Percentiles rank a stretch among this genome's conserved stretches.
Evolutionary conservation across 2,113 vertebrate species (phyloP).

Genomic region (Pyxicephalus adspersus): DNA sequence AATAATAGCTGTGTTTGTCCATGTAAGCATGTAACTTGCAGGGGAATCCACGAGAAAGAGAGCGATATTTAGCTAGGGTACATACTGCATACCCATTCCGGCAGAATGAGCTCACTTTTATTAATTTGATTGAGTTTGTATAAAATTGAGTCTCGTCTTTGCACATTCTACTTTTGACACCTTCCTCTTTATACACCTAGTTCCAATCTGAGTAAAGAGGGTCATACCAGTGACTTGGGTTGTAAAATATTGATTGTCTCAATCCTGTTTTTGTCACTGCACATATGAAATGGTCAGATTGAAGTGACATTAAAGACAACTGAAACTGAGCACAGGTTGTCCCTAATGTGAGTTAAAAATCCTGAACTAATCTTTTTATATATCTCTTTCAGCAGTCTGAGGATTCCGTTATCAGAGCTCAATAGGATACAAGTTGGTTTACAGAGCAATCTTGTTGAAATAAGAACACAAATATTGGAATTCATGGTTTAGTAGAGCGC

Average conservation of each 20-base stretch:
- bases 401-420: slow-evolving; percentile 44
- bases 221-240: not conserved
- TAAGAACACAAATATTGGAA: slow-evolving; percentile 47
- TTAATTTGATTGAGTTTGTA: too few species aligned
- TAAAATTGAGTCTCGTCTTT: too few species aligned
- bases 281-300: slow-evolving; percentile 34
- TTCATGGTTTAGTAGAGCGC: slow-evolving; percentile 27
- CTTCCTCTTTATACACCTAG: too few species aligned
- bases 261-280: slow-evolving; percentile 5
- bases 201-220: too few species aligned
- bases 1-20: too few species aligned
- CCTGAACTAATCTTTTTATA: slow-evolving; percentile 42
- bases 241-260: slow-evolving; percentile 37
- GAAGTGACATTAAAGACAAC: slow-evolving; percentile 34
- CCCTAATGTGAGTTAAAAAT: slow-evolving; percentile 45
- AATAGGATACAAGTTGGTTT: slow-evolving; percentile 45
- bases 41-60: too few species aligned
- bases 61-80: too few species aligned
- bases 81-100: too few species aligned
- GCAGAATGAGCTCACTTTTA: too few species aligned
- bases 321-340: slow-evolving; percentile 45
- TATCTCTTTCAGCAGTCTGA: slow-evolving; percentile 38
- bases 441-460: slow-evolving; percentile 47
- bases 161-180: too few species aligned
- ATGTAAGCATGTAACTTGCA: too few species aligned